Evolutionary conservation across 2,888 invertebrate species (phyloP).

Genomic region (Sericinus montela): DNA sequence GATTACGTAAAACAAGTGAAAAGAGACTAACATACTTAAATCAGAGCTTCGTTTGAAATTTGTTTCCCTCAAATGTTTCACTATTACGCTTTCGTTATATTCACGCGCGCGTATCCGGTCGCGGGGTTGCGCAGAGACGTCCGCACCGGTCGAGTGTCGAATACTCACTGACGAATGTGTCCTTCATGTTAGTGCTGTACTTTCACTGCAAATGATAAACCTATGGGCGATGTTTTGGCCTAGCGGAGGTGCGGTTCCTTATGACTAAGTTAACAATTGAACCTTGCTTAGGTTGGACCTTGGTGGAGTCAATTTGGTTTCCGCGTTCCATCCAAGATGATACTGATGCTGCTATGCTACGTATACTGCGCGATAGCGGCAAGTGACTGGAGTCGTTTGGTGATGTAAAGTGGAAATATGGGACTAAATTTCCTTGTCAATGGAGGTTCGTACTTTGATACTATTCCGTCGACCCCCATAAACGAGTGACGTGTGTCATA

Average conservation of each 20-base stretch:
- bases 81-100: not conserved
- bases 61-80: slow-evolving; percentile 1
- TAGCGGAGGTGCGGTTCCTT: not conserved
- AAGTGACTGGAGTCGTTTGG: no score
- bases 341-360: not conserved
- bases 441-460: no score
- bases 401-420: no score
- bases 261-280: not conserved
- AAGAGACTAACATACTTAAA: slow-evolving; percentile 64
- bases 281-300: not conserved
- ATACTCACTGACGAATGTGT: slow-evolving; percentile 51
- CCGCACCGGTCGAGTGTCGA: slow-evolving; percentile 32
- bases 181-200: slow-evolving; percentile 55
- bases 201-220: slow-evolving; percentile 50
- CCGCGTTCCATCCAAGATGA: not conserved
- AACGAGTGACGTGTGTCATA: no score
- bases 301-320: not conserved
- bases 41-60: slow-evolving; percentile 35
- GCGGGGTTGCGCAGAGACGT: slow-evolving; percentile 29
- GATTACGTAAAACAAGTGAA: slow-evolving; percentile 26
- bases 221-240: not conserved
- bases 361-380: no score
- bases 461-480: no score
- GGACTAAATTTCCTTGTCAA: no score
- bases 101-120: slow-evolving; percentile 29